Evolutionary conservation across 2,113 vertebrate genomes (phyloP), one percentile per base, ranked within the genome.

Genomic region (Ondatra zibethicus): DNA sequence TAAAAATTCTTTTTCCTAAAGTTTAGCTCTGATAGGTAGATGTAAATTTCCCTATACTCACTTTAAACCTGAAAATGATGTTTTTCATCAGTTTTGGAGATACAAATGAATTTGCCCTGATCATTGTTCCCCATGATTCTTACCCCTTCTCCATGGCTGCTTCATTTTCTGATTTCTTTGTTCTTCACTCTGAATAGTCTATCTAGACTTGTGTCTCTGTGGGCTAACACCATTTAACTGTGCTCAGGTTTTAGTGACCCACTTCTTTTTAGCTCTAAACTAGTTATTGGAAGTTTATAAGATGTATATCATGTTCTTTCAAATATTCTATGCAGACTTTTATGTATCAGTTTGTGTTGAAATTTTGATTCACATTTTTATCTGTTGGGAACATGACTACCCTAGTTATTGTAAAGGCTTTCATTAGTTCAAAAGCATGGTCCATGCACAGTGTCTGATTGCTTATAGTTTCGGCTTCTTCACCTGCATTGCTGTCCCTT

Each of bases 241-340:
- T 91, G 25, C 19, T 29, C 90, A 36, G 52, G 52, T 52, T 82
- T 33, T 76, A 61, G 9, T 82, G 91, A 61, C 33, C 65, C 0
- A 29, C 0, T 93, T 72, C 36, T 13, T 75, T 11, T 75, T 42
- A 73, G 33, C 73, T 96, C 27, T 81, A 73, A 77, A 3, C 77
- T 94, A 92, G 47, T 76, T 45, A 5, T 14, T 73, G 82, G 45
- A 92, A 77, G 52, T 94, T 92, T 93, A 21, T 80, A 93, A 88
- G 61, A 80, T 75, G 73, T 94, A 27, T 75, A 42, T 91, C 89
- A 88, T 77, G 14, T 75, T 93, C 23, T 89, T 94, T 75, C 29
- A 75, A 84, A 88, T 91, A 77, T n/a, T 7, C 27, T 47, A 58
- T n/a, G 11, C 25, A 19, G 21, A 65, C 78, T 65, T 86, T 47